Conservation (phyloP, 1,140 invertebrate genomes). For the Drosophila ohnishii region DNA sequence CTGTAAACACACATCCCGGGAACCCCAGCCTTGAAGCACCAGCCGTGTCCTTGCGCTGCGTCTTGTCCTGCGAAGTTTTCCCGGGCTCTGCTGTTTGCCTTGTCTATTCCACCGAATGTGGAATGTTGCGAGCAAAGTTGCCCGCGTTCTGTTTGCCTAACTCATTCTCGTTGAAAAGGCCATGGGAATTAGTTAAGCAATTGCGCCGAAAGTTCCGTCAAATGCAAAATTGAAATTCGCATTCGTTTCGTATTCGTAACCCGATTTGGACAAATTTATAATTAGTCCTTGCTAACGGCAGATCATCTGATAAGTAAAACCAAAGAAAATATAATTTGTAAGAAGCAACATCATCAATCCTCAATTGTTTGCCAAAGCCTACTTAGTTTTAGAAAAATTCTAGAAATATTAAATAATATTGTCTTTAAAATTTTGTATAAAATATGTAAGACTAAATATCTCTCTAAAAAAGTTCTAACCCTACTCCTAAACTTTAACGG, state of each 20-base stretch:
- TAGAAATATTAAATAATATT: background rate
- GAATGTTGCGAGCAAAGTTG: slow-evolving; percentile 53
- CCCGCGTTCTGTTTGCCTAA: slow-evolving; percentile 61
- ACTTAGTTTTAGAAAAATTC: background rate
- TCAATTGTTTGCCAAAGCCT: background rate
- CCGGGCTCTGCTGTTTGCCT: slow-evolving; percentile 56
- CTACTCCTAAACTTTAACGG: background rate
- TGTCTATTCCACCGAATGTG: slow-evolving; percentile 53
- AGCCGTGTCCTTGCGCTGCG: slow-evolving; percentile 67
- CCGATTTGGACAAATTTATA: background rate
- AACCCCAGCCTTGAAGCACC: slow-evolving; percentile 1
- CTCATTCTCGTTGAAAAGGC: slow-evolving; percentile 53
- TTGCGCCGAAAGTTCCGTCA: slow-evolving; percentile 45
- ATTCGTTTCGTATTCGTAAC: slow-evolving; percentile 4
- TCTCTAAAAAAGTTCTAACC: background rate
- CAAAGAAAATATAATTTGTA: background rate
- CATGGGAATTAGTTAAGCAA: slow-evolving; percentile 65
- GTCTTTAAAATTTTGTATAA: background rate
- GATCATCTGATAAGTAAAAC: background rate
- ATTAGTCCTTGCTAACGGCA: slow-evolving; percentile 5
- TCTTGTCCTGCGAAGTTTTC: slow-evolving; percentile 75
- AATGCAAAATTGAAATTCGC: slow-evolving; percentile 36
- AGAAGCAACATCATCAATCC: no score
- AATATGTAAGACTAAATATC: no score
- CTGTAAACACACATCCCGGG: background rate